Evolutionary conservation across 2,888 invertebrate genomes (phyloP).

Genomic region (Aspidapion aeneum): DNA sequence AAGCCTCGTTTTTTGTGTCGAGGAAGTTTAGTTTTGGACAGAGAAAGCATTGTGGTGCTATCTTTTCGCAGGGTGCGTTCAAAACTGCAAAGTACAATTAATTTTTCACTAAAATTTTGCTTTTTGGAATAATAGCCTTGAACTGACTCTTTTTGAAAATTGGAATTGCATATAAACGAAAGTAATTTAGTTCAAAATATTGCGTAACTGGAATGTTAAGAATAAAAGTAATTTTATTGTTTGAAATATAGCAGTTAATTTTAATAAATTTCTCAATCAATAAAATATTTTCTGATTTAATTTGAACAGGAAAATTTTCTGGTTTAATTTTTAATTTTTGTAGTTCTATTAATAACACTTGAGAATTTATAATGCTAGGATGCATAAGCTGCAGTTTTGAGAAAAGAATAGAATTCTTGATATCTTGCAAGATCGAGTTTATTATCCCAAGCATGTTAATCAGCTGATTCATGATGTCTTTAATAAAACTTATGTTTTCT

Average conservation of each 20-base stretch:
- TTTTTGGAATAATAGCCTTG: too few relatives aligned
- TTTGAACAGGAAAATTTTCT: neutral
- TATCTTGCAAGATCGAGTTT: neutral
- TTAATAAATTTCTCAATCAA: neutral
- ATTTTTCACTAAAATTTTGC: too few relatives aligned
- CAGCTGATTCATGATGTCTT: neutral
- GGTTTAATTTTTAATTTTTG: neutral
- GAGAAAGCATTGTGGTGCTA: too few relatives aligned
- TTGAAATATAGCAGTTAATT: slow-evolving; percentile 1
- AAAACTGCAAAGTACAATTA: too few relatives aligned
- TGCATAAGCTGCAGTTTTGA: slow-evolving; percentile 1
- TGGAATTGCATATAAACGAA: too few relatives aligned
- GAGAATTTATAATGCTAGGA: neutral
- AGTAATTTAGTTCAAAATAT: neutral
- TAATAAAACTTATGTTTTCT: neutral
- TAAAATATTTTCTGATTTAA: slow-evolving; percentile 1
- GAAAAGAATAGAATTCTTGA: too few relatives aligned
- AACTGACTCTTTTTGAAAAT: too few relatives aligned
- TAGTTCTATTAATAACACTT: neutral
- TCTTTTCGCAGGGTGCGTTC: too few relatives aligned
- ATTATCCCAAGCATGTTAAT: neutral
- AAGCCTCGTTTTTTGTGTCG: too few relatives aligned
- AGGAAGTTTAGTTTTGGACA: too few relatives aligned
- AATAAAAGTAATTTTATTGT: slow-evolving; percentile 1
- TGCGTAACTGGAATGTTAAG: neutral